Percentiles rank a stretch among this genome's conserved stretches.
Evolutionary conservation across 2,888 invertebrate species (phyloP).

Genomic region (Macrosiphum euphorbiae): DNA sequence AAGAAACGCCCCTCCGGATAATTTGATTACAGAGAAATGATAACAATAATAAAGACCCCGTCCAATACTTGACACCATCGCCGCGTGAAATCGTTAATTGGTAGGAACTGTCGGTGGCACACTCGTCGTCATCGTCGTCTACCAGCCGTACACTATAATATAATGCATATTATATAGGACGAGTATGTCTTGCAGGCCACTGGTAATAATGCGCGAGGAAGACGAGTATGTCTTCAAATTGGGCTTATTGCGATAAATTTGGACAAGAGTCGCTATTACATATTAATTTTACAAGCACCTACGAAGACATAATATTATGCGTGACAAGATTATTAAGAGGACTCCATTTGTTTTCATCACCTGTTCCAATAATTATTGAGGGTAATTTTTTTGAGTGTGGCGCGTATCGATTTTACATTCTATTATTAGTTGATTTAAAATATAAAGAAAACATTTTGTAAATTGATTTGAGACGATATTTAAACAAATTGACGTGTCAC

Average conservation of each 20-base stretch:
- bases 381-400: no score
- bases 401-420: no score
- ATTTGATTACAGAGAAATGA: constrained; percentile 65
- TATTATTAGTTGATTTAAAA: no score
- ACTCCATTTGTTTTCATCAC: background rate
- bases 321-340: background rate
- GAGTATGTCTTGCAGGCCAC: background rate
- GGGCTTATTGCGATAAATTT: background rate
- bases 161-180: background rate
- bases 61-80: constrained; percentile 59
- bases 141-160: background rate
- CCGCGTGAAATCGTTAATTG: constrained; percentile 63
- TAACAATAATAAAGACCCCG: constrained; percentile 62
- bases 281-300: background rate
- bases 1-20: constrained; percentile 62
- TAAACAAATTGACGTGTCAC: no score
- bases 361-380: no score
- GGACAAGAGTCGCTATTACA: background rate
- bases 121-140: constrained; percentile 18
- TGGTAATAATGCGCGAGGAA: no score
- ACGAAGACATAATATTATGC: no score
- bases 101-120: constrained; percentile 58
- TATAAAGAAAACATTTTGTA: no score
- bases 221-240: no score
- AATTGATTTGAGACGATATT: no score